phyloP scores from a whole-genome alignment of 2,113 vertebrate genomes.

The Conger conger region DNA sequence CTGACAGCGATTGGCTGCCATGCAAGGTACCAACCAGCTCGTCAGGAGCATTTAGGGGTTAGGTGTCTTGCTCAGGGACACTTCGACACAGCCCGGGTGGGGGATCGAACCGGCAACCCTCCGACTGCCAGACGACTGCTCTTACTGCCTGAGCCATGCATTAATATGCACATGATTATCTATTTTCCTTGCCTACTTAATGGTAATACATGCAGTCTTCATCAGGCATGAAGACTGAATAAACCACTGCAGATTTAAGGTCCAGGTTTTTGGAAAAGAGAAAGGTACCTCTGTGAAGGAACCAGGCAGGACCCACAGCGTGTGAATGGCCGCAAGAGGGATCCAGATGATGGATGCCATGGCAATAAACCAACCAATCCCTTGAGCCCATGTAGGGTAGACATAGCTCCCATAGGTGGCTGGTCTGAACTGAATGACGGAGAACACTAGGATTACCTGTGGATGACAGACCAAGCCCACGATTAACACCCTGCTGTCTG shows the following conservation, averaged over 20 bases:
- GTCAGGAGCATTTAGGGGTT: no score
- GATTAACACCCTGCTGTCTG: not conserved
- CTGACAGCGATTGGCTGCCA: no score
- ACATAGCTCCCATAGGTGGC: constrained; percentile 65
- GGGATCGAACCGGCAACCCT: no score
- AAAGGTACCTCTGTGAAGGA: constrained; percentile 59
- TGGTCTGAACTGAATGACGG: constrained; percentile 70
- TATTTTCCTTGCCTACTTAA: not conserved
- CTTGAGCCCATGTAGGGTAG: constrained; percentile 73
- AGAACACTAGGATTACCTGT: constrained; percentile 70
- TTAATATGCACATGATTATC: not conserved
- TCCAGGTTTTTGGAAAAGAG: not conserved
- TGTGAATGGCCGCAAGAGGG: constrained; percentile 68
- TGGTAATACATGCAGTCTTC: not conserved
- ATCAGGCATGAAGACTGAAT: not conserved
- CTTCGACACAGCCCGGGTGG: no score
- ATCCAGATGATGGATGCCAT: constrained; percentile 74
- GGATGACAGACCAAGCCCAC: not conserved
- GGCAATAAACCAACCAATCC: constrained; percentile 69
- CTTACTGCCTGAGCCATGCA: no score
- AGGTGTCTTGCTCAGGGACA: no score
- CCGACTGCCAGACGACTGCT: no score
- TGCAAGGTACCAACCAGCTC: no score
- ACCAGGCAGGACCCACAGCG: constrained; percentile 67
- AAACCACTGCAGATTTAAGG: no score